Percentiles rank a stretch among this genome's conserved stretches.
Conservation (phyloP, 2,113 vertebrate genomes). For the Menura novaehollandiae region DNA sequence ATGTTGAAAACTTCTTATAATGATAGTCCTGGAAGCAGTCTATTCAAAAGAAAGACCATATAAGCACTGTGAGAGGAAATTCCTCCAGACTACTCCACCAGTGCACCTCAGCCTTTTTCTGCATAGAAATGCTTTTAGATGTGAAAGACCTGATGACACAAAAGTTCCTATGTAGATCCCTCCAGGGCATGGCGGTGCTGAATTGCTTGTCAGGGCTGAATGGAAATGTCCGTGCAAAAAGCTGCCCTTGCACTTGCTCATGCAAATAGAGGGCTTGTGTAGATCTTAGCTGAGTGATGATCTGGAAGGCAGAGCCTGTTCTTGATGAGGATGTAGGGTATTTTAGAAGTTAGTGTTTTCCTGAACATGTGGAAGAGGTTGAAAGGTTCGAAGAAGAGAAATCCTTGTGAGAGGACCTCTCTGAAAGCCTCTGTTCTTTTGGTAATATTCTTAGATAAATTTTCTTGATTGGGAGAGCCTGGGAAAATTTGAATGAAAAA, state of each 20-base stretch:
- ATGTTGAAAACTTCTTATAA: neutral
- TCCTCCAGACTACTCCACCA: neutral
- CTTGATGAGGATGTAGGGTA: neutral
- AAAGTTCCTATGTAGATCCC: neutral
- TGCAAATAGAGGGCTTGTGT: neutral
- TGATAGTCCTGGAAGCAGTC: neutral
- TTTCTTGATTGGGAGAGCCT: neutral
- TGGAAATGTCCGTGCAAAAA: constrained; percentile 1
- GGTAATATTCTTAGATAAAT: neutral
- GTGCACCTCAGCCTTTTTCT: neutral
- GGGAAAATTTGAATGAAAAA: neutral
- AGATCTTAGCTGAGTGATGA: neutral
- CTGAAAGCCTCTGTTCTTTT: neutral
- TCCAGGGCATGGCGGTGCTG: neutral
- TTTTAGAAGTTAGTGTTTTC: neutral
- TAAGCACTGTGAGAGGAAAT: neutral
- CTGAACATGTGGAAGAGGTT: neutral
- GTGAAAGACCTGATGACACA: neutral
- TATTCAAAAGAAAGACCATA: neutral
- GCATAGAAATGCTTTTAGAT: neutral
- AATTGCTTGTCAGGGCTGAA: neutral
- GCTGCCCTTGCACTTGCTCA: neutral
- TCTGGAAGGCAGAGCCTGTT: neutral
- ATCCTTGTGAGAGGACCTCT: neutral
- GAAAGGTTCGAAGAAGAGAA: neutral